phyloP scores from a whole-genome alignment of 2,797 vertebrate species.

The Poeciliopsis turneri region DNA sequence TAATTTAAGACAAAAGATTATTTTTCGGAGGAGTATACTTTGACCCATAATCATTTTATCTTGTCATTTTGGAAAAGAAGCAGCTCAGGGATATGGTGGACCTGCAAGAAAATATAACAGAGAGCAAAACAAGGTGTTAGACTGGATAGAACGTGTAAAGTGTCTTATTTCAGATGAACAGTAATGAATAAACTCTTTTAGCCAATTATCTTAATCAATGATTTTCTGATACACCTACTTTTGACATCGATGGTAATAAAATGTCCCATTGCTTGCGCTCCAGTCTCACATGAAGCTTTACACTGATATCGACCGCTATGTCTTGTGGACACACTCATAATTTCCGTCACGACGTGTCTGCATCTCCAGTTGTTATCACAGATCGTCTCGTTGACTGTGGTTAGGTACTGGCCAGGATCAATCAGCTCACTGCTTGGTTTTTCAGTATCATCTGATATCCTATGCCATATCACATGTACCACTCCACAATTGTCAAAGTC shows the following conservation, averaged over 20 bases:
- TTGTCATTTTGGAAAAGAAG: background rate
- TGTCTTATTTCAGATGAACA: background rate
- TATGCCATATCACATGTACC: constrained; percentile 23
- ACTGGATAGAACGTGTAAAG: background rate
- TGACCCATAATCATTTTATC: background rate
- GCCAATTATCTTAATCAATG: background rate
- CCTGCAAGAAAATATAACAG: constrained; percentile 19
- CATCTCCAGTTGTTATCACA: rapidly evolving
- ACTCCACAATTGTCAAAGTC: rapidly evolving
- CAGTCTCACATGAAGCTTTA: background rate
- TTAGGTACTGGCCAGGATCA: constrained; percentile 38
- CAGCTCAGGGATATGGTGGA: background rate
- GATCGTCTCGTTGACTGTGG: constrained; percentile 46
- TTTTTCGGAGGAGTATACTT: background rate
- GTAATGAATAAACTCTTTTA: background rate
- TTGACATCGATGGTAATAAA: background rate
- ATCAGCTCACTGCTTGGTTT: rapidly evolving
- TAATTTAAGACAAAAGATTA: background rate
- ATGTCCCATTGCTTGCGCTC: constrained; percentile 28
- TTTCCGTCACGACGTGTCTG: constrained; percentile 51
- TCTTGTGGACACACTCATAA: background rate
- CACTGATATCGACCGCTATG: constrained; percentile 35
- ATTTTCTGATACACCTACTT: constrained; percentile 28
- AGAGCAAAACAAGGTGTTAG: background rate
- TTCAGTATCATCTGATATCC: rapidly evolving